Conservation (phyloP, 1,140 invertebrate species). For the Drosophila bifasciata region DNA sequence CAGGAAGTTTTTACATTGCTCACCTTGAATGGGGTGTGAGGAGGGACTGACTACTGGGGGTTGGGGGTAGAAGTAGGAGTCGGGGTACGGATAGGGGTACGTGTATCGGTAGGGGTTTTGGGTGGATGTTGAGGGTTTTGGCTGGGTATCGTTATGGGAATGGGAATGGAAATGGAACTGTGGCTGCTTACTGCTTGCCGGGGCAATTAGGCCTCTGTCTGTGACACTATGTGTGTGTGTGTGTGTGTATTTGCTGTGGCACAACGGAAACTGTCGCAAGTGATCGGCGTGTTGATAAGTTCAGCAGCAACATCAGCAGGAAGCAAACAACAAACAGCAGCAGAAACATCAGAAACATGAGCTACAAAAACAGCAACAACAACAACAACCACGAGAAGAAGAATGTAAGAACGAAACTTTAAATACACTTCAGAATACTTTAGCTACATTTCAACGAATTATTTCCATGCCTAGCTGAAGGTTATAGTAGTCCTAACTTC, state of each 20-base stretch:
- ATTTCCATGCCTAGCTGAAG: too few relatives aligned
- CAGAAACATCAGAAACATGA: slow-evolving; percentile 18
- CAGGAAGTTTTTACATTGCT: slow-evolving; percentile 80
- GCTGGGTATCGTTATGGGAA: slow-evolving; percentile 14
- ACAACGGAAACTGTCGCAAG: slow-evolving; percentile 78
- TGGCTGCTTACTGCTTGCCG: slow-evolving; percentile 52
- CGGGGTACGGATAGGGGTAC: too few relatives aligned
- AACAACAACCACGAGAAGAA: too few relatives aligned
- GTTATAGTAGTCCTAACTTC: too few relatives aligned
- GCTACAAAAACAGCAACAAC: slow-evolving; percentile 17
- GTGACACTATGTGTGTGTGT: slow-evolving; percentile 7
- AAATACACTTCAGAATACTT: too few relatives aligned
- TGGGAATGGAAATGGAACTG: slow-evolving; percentile 19
- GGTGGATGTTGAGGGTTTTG: neutral
- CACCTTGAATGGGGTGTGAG: slow-evolving; percentile 64
- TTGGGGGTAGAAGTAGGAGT: neutral
- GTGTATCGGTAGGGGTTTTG: neutral
- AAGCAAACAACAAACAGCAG: slow-evolving; percentile 24
- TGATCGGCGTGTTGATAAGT: slow-evolving; percentile 81
- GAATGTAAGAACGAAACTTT: too few relatives aligned
- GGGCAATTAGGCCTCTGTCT: slow-evolving; percentile 69
- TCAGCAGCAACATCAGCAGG: slow-evolving; percentile 47
- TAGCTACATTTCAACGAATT: too few relatives aligned
- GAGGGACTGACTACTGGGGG: too few relatives aligned
- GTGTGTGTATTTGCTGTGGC: slow-evolving; percentile 53